Percentiles rank a stretch among this genome's conserved stretches.
phyloP scores from a whole-genome alignment of 2,113 vertebrate species.

The Azemiops feae region DNA sequence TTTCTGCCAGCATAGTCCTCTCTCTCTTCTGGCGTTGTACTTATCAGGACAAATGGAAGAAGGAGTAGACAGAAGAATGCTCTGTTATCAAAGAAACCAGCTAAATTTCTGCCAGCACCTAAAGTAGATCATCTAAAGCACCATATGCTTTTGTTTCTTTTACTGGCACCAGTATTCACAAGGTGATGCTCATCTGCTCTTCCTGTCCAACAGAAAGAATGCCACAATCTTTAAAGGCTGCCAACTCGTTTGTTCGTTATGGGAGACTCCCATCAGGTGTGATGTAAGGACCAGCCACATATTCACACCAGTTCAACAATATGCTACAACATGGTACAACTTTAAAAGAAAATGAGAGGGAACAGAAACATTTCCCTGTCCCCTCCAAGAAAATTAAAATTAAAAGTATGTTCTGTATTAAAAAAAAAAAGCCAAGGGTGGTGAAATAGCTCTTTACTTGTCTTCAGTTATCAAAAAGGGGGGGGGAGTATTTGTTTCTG shows the following conservation, averaged over 20 bases:
- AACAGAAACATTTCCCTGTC: neutral
- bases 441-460: conserved; percentile 18
- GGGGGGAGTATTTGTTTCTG: neutral
- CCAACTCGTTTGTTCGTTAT: neutral
- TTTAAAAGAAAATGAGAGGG: neutral
- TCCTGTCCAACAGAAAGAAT: neutral
- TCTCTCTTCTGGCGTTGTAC: neutral
- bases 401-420: neutral
- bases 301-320: neutral
- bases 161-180: conserved; percentile 45
- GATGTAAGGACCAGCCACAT: conserved; percentile 11
- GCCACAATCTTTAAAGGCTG: neutral
- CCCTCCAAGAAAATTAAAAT: neutral
- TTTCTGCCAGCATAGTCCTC: neutral
- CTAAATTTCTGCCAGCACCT: conserved; percentile 35
- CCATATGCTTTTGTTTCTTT: conserved; percentile 36
- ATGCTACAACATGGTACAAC: neutral
- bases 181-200: neutral
- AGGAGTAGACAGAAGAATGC: conserved; percentile 11
- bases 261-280: neutral
- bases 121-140: conserved; percentile 48
- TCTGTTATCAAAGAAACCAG: conserved; percentile 2
- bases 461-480: neutral
- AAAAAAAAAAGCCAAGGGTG: neutral
- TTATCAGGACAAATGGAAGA: neutral